phyloP scores from a whole-genome alignment of 2,113 vertebrate species.

The Solenodon paradoxus region DNA sequence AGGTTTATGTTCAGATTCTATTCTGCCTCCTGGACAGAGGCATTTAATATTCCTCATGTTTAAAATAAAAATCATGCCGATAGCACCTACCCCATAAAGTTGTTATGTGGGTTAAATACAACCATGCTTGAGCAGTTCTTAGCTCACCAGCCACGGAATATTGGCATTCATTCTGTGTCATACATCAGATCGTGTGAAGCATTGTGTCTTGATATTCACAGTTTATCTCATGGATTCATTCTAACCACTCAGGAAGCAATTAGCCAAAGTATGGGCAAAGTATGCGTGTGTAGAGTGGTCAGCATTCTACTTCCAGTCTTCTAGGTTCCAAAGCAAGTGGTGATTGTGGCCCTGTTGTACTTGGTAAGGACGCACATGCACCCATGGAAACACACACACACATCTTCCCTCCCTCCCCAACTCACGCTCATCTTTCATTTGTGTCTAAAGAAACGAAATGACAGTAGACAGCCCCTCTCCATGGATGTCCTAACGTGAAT shows the following conservation, averaged over 20 bases:
- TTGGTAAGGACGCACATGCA: neutral
- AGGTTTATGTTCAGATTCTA: neutral
- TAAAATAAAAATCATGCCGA: neutral
- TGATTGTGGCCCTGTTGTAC: neutral
- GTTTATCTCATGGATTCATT: neutral
- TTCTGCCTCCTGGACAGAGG: neutral
- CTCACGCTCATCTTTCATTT: neutral
- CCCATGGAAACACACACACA: accelerated
- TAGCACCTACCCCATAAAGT: neutral
- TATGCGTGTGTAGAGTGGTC: neutral
- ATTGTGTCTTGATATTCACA: neutral
- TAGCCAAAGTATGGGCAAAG: neutral
- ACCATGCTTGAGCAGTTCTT: neutral
- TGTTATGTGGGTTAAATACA: neutral
- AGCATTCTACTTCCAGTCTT: neutral
- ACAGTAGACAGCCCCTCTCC: neutral
- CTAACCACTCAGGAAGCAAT: neutral
- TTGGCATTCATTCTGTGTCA: neutral
- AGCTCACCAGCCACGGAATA: neutral
- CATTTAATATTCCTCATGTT: neutral
- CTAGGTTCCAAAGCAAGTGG: neutral
- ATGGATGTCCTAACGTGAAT: too few species aligned
- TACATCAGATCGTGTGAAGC: neutral
- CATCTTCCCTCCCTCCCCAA: neutral
- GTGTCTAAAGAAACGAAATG: neutral